phyloP scores from a whole-genome alignment of 1,140 invertebrate genomes.

The Coenobita brevimanus region DNA sequence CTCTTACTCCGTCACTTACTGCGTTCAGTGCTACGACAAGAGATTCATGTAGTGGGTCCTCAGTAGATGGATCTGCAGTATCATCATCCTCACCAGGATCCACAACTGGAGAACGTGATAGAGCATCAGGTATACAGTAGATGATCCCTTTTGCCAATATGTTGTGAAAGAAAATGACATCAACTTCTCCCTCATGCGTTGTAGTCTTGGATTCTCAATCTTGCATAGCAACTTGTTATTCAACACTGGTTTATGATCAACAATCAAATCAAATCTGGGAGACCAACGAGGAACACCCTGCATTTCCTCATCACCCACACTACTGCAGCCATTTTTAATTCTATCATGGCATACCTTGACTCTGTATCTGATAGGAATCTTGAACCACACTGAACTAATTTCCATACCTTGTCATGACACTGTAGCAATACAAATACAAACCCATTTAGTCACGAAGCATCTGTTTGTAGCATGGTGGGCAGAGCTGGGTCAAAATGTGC shows the following conservation, averaged over 20 bases:
- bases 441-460: slow-evolving; percentile 54
- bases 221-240: slow-evolving; percentile 46
- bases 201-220: slow-evolving; percentile 61
- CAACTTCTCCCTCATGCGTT: slow-evolving; percentile 58
- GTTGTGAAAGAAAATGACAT: no score
- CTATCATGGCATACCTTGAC: slow-evolving; percentile 8
- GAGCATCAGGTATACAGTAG: no score
- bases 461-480: slow-evolving; percentile 50
- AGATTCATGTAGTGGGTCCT: no score
- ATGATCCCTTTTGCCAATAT: no score
- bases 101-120: no score
- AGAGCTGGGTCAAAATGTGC: slow-evolving; percentile 48
- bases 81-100: no score
- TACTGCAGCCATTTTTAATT: slow-evolving; percentile 68
- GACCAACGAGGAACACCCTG: slow-evolving; percentile 61
- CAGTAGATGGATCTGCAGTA: no score
- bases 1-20: not conserved
- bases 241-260: slow-evolving; percentile 65
- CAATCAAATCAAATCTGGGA: slow-evolving; percentile 56
- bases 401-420: slow-evolving; percentile 54
- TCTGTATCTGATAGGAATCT: slow-evolving; percentile 48
- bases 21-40: not conserved
- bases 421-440: slow-evolving; percentile 67
- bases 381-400: slow-evolving; percentile 34
- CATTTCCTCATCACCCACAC: slow-evolving; percentile 68